These are phyloP conservation scores for Noctua janthina DNA, from an alignment of 2,888 invertebrate species.

Conservation along the genomic window DNA sequence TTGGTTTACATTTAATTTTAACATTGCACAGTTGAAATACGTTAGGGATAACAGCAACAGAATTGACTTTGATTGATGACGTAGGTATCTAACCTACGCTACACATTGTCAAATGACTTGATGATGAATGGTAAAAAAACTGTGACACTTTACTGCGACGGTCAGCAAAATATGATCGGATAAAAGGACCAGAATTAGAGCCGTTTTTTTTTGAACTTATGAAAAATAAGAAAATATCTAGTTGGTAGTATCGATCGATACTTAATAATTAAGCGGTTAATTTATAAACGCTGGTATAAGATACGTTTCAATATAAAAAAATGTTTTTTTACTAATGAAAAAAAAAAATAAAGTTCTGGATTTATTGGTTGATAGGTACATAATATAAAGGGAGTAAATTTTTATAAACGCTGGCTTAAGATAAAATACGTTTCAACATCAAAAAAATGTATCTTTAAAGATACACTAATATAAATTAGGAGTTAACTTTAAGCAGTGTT, in stretches of 20 bases:
- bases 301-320: background rate
- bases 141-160: conserved; percentile 9
- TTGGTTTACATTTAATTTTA: conserved; percentile 25
- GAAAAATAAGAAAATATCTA: background rate
- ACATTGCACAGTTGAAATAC: conserved; percentile 35
- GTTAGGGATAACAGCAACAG: conserved; percentile 33
- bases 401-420: background rate
- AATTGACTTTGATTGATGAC: conserved; percentile 50
- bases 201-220: background rate
- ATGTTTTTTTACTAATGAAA: too few species aligned
- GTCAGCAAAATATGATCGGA: background rate
- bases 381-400: too few species aligned
- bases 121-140: conserved; percentile 34
- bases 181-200: conserved; percentile 1
- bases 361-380: too few species aligned
- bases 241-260: background rate
- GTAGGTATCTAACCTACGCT: conserved; percentile 21
- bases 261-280: background rate
- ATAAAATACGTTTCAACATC: background rate
- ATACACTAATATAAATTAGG: background rate
- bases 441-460: background rate
- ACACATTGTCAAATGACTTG: conserved; percentile 34
- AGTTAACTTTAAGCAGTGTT: background rate
- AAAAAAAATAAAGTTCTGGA: too few species aligned
- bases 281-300: background rate